Conservation (phyloP, 2,113 vertebrate genomes). For the Gymnarchus niloticus region DNA sequence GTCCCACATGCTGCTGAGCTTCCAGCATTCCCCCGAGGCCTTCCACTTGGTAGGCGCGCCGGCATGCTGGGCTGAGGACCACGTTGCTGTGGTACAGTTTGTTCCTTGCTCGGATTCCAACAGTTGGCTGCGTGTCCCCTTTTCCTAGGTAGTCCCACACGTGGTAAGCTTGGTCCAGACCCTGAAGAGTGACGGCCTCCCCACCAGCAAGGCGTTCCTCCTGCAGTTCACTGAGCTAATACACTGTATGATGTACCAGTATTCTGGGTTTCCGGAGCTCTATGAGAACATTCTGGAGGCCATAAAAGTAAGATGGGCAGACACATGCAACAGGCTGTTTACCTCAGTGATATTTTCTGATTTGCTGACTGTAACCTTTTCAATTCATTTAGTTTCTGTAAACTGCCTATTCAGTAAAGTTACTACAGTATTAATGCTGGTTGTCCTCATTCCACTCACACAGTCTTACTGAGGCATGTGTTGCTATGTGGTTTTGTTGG, state of each 20-base stretch:
- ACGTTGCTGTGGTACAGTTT: not conserved
- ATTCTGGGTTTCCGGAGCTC: conserved; percentile 96
- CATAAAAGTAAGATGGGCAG: conserved; percentile 73
- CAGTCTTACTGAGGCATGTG: no score
- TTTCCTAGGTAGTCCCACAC: conserved; percentile 79
- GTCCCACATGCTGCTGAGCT: conserved; percentile 96
- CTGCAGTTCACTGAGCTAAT: conserved; percentile 82
- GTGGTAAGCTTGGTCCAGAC: conserved; percentile 78
- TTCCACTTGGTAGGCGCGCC: conserved; percentile 88
- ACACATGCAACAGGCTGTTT: no score
- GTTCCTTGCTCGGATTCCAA: not conserved
- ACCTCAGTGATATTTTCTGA: no score
- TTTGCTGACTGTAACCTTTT: no score
- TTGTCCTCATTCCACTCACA: no score
- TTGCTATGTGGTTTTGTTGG: not conserved
- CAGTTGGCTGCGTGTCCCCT: not conserved
- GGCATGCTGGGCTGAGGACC: not conserved
- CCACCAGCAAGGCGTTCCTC: conserved; percentile 80
- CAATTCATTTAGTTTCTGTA: no score
- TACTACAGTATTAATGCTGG: no score
- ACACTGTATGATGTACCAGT: conserved; percentile 99
- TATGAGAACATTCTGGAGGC: conserved; percentile 91
- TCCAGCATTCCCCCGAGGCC: conserved; percentile 97
- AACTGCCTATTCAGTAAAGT: no score
- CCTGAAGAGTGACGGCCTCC: conserved; percentile 76